Conservation (phyloP, 2,113 vertebrate genomes). For the Sitta europaea region DNA sequence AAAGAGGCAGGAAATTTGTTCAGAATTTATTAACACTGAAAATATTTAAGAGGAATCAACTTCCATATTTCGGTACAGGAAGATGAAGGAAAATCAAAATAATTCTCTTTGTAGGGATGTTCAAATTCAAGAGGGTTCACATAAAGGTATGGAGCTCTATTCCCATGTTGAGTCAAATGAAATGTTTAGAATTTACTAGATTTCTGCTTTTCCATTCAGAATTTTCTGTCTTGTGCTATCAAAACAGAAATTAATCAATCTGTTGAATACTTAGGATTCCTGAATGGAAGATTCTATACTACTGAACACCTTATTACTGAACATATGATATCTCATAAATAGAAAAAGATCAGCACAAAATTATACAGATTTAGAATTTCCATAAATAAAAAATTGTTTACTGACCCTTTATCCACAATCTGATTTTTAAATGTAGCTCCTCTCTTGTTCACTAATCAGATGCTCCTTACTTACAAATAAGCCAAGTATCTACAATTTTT, state of each 20-base stretch:
- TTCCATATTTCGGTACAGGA: not conserved
- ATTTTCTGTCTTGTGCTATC: not conserved
- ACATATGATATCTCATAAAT: not conserved
- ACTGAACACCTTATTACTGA: not conserved
- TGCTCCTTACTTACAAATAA: not conserved
- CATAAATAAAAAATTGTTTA: not conserved
- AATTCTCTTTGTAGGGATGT: not conserved
- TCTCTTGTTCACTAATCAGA: not conserved
- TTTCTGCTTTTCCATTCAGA: not conserved
- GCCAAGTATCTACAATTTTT: not conserved
- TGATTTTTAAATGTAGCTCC: not conserved
- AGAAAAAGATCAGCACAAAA: not conserved
- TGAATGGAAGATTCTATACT: not conserved
- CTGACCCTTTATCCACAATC: not conserved
- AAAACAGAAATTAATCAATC: not conserved
- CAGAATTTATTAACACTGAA: not conserved
- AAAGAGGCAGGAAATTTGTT: not conserved
- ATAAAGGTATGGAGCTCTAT: not conserved
- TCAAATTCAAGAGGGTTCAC: not conserved
- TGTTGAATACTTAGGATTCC: not conserved
- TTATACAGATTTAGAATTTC: not conserved
- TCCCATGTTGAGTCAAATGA: not conserved
- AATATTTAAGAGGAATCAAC: not conserved
- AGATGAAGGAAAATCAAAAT: not conserved
- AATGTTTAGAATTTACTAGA: not conserved